Evolutionary conservation across 2,888 invertebrate species (phyloP).

Genomic region (Eupithecia pulchellata): DNA sequence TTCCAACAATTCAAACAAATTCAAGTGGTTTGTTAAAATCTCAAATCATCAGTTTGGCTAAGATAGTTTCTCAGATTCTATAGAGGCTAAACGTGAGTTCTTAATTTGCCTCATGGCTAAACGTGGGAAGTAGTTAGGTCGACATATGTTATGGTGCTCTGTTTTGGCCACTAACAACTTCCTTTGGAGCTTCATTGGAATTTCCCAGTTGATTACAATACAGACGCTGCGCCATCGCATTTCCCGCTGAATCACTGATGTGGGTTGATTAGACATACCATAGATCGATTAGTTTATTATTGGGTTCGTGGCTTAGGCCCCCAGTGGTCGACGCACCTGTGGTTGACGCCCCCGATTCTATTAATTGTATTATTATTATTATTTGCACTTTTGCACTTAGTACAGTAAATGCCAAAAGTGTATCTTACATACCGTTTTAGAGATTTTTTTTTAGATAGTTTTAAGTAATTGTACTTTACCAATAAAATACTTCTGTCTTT

Average conservation of each 20-base stretch:
- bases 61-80: neutral
- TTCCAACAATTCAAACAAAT: neutral
- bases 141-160: neutral
- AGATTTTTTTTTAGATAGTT: no score
- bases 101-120: neutral
- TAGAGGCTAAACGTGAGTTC: neutral
- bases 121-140: conserved; percentile 6
- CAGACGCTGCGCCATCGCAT: neutral
- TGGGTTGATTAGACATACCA: conserved; percentile 2
- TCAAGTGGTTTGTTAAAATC: neutral
- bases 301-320: no score
- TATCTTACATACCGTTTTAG: no score
- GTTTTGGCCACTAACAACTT: conserved; percentile 11
- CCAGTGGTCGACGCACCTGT: no score
- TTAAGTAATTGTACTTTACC: no score
- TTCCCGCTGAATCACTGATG: conserved; percentile 6
- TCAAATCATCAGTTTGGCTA: neutral
- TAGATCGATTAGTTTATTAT: neutral
- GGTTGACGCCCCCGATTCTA: no score
- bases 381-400: no score
- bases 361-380: no score
- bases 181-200: neutral
- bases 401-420: no score
- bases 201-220: conserved; percentile 11
- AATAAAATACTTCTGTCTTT: no score